Percentiles rank a stretch among this genome's conserved stretches.
Conservation (phyloP, 2,888 invertebrate genomes). For the Bellardia bayeri region DNA sequence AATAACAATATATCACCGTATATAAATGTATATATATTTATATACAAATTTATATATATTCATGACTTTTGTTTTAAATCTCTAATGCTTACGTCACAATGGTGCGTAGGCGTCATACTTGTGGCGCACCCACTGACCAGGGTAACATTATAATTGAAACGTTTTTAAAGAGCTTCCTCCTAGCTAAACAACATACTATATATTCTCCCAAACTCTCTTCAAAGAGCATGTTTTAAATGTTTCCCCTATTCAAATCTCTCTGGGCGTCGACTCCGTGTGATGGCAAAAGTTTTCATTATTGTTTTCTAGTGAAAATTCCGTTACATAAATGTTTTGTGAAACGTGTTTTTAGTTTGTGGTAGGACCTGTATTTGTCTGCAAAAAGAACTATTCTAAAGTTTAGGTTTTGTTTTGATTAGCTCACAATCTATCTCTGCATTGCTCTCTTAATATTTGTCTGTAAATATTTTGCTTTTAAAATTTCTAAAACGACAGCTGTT, state of each 20-base stretch:
- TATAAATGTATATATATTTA: background rate
- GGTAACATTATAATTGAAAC: constrained; percentile 49
- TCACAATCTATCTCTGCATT: too few relatives aligned
- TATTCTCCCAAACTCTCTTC: background rate
- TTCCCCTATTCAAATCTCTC: constrained; percentile 46
- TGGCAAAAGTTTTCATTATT: constrained; percentile 24
- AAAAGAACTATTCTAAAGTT: background rate
- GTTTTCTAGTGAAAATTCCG: constrained; percentile 56
- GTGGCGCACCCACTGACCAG: constrained; percentile 83
- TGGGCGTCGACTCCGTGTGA: constrained; percentile 18
- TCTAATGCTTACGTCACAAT: constrained; percentile 83
- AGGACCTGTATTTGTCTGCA: constrained; percentile 75
- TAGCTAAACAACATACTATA: background rate
- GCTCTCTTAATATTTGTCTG: too few relatives aligned
- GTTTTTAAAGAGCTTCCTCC: constrained; percentile 40
- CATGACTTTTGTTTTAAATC: constrained; percentile 45
- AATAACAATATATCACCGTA: constrained; percentile 6
- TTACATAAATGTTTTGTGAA: constrained; percentile 62
- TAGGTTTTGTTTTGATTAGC: background rate
- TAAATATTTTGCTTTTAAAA: background rate
- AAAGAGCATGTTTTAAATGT: constrained; percentile 32
- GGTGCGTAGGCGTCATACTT: constrained; percentile 84
- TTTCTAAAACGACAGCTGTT: constrained; percentile 60
- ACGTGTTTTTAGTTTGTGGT: constrained; percentile 78
- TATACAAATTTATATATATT: background rate